Evolutionary conservation across 2,888 invertebrate species (phyloP).

Genomic region (Dione juno): DNA sequence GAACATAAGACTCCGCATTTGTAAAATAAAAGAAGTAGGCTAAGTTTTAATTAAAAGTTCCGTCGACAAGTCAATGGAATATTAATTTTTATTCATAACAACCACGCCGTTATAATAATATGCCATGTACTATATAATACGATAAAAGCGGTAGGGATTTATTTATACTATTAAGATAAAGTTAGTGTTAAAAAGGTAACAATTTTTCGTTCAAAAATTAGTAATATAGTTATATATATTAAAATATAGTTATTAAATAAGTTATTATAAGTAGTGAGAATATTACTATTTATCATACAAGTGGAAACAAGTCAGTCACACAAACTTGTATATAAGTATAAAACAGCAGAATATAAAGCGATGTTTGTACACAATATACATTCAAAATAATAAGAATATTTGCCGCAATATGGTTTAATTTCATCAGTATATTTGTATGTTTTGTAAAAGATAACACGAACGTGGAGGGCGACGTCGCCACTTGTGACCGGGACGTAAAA

Average conservation of each 20-base stretch:
- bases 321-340: too few relatives aligned
- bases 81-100: slow-evolving; percentile 18
- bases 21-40: slow-evolving; percentile 23
- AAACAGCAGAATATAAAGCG: too few relatives aligned
- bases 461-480: background rate
- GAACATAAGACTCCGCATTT: slow-evolving; percentile 15
- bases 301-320: too few relatives aligned
- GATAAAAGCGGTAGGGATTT: too few relatives aligned
- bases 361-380: background rate
- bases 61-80: slow-evolving; percentile 25
- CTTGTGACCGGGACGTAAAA: slow-evolving; percentile 15
- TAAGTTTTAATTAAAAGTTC: slow-evolving; percentile 27
- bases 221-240: too few relatives aligned
- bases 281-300: too few relatives aligned
- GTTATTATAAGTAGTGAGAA: too few relatives aligned
- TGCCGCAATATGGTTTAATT: background rate
- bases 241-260: too few relatives aligned
- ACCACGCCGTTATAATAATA: slow-evolving; percentile 3
- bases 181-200: too few relatives aligned
- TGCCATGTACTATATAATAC: background rate
- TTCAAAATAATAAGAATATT: background rate
- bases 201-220: too few relatives aligned
- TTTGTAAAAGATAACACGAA: slow-evolving; percentile 24
- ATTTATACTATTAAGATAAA: too few relatives aligned
- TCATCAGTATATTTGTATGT: slow-evolving; percentile 11